Evolutionary conservation across 2,113 vertebrate genomes (phyloP), one percentile per base, ranked within the genome.

Genomic region (Cyanoramphus novaezelandiae): DNA sequence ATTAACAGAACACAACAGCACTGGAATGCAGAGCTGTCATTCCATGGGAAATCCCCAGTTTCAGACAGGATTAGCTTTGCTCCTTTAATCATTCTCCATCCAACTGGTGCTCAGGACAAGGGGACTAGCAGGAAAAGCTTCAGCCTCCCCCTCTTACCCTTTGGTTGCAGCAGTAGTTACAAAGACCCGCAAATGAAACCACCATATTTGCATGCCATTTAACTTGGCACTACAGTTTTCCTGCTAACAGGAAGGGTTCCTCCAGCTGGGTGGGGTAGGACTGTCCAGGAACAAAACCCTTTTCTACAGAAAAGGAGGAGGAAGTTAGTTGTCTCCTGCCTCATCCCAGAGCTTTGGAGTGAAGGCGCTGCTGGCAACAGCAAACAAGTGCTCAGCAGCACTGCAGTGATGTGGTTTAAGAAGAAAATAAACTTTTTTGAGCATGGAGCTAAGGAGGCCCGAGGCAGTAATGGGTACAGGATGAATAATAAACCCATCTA

Each of bases 401-500:
- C 77, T 75, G 74, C 65, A 93, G 77, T 85, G 65, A 92, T 96
- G 92, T 82, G 86, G 92, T 81, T 95, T 86, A 78, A 84, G 37
- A 29, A 69, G 12, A 9, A 18, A 70, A 57, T 41, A 17, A 78
- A 11, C 76, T 92, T 93, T 79, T 44, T 78, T 70, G 23, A 82
- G 62, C 68, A 83, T 53, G 44, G 31, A 92, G 67, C 82, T 80
- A 71, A 92, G 55, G 52, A 88, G 46, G 69, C 93, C 94, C 29
- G 79, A 93, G 76, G 94, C 95, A 90, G 72, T 81, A 93, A 88
- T 88, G 94, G 90, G 59, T 79, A 88, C 53, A 86, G 17, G 89
- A 71, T 82, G 81, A 97, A 93, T 95, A 95, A 88, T n/a, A 86
- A 96, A 92, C 33, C 57, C 91, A 87, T 90, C 81, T 86, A 96